Conservation (phyloP, 1,140 invertebrate species). For the Drosophila prosaltans region DNA sequence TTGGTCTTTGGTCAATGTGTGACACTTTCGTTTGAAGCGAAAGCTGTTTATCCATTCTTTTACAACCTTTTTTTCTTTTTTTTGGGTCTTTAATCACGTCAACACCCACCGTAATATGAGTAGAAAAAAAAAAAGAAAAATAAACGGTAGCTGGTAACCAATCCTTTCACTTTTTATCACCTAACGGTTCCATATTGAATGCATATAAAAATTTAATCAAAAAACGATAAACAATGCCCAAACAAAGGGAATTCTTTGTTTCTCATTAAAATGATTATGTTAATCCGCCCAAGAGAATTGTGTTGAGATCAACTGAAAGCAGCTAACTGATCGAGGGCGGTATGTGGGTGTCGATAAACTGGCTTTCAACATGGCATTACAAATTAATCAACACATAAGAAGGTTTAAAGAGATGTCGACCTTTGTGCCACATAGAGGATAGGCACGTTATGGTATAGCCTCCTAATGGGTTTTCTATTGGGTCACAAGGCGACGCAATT, state of each 20-base stretch:
- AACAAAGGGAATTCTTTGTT: conserved; percentile 36
- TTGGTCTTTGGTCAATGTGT: conserved; percentile 46
- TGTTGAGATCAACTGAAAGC: conserved; percentile 6
- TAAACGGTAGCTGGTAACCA: conserved; percentile 37
- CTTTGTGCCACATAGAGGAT: conserved; percentile 65
- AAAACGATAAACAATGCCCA: conserved; percentile 35
- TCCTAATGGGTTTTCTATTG: conserved; percentile 74
- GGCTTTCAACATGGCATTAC: conserved; percentile 58
- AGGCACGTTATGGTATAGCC: conserved; percentile 43
- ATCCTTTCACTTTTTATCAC: conserved; percentile 72
- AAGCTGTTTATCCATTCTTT: conserved; percentile 41
- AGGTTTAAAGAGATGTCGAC: conserved; percentile 28
- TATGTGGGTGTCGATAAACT: conserved; percentile 54
- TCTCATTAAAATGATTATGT: conserved; percentile 40
- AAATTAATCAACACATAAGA: conserved; percentile 75
- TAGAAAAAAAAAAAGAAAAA: neutral
- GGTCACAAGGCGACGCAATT: conserved; percentile 72
- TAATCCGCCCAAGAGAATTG: conserved; percentile 42
- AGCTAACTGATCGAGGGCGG: conserved; percentile 29
- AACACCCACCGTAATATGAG: conserved; percentile 34
- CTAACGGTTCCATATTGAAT: conserved; percentile 50
- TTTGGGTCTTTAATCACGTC: conserved; percentile 1
- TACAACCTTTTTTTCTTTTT: conserved; percentile 8
- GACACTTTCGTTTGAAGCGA: conserved; percentile 69
- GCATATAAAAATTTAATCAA: conserved; percentile 67